Evolutionary conservation across 2,888 invertebrate species (phyloP), one percentile per base, ranked within the genome.

Genomic region (Strigamia transsilvanica): DNA sequence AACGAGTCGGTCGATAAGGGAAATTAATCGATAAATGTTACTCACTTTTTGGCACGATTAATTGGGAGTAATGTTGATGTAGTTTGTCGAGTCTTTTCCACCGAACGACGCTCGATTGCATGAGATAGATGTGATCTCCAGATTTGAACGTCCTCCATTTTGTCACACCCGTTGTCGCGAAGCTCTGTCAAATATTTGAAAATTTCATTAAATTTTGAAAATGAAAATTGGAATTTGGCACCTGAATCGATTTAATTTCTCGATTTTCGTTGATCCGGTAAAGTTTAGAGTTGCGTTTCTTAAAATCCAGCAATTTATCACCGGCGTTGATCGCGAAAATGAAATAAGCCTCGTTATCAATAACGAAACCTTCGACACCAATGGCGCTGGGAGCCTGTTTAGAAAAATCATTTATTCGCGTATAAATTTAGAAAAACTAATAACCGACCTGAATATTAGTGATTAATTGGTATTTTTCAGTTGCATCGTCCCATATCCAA

Each of bases 81-180:
- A 34, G 27, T 42, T 21, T 73, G 12, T 27, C 38, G 1, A 66
- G 18, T 56, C 51, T 42, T 15, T 80, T 34, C 56, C 79, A 83
- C 34, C 80, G 38, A 15, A 83, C n/a, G 18, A 56, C 46, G 18
- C 73, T 73, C 18, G 82, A 51, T 38, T 82, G 56, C 13, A 73
- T 41, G 18, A 83, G 66, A 34, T 42, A 82, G 7, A 66, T n/a
- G 23, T 38, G 13, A 10, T 66, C 66, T 18, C 41, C 23, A n/a
- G 77, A 32, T 10, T 27, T n/a, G 23, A 82, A 82, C 7, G 56
- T 32, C 32, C 79, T 82, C 83, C 83, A 83, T 42, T 82, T 80
- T 9, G 83, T 82, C 2, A 79, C 56, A 38, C 56, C 80, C 7
- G 81, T 66, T 9, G 83, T 83, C 41, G 79, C 51, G 73, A 82